A percentile compares a stretch with the other conserved stretches of the same genome.
phyloP scores from a whole-genome alignment of 1,140 invertebrate species.

The Drosophila mauritiana region DNA sequence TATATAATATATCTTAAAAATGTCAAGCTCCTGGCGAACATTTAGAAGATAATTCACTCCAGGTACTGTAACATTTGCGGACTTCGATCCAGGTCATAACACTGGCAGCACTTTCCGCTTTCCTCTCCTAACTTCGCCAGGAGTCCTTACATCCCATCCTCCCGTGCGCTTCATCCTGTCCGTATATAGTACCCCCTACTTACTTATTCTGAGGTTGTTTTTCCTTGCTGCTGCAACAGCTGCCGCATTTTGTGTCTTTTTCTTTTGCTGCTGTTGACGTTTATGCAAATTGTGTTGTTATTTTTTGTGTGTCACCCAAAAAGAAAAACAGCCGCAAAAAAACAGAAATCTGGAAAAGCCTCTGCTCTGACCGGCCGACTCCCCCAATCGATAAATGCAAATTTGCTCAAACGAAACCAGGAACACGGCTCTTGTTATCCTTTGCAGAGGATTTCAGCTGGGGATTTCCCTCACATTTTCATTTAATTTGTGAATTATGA shows the following conservation, averaged over 20 bases:
- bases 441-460: slow-evolving; percentile 5
- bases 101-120: neutral
- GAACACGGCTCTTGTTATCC: slow-evolving; percentile 2
- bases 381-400: slow-evolving; percentile 70
- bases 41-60: neutral
- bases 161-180: neutral
- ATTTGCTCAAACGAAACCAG: slow-evolving; percentile 30
- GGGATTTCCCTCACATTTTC: slow-evolving; percentile 26
- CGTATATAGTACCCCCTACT: slow-evolving; percentile 10
- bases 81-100: slow-evolving; percentile 14
- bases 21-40: neutral
- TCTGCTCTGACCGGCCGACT: slow-evolving; percentile 11
- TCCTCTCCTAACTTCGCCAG: neutral
- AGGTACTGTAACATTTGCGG: neutral
- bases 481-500: slow-evolving; percentile 78
- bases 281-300: slow-evolving; percentile 78
- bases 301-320: slow-evolving; percentile 65
- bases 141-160: neutral
- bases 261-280: slow-evolving; percentile 41
- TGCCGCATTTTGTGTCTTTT: slow-evolving; percentile 52
- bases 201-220: slow-evolving; percentile 60
- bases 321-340: slow-evolving; percentile 24
- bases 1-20: too few relatives aligned
- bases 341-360: slow-evolving; percentile 43
- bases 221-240: slow-evolving; percentile 63